Evolutionary conservation across 2,888 invertebrate species (phyloP), one percentile per base, ranked within the genome.

Genomic region (Hololepta plana): DNA sequence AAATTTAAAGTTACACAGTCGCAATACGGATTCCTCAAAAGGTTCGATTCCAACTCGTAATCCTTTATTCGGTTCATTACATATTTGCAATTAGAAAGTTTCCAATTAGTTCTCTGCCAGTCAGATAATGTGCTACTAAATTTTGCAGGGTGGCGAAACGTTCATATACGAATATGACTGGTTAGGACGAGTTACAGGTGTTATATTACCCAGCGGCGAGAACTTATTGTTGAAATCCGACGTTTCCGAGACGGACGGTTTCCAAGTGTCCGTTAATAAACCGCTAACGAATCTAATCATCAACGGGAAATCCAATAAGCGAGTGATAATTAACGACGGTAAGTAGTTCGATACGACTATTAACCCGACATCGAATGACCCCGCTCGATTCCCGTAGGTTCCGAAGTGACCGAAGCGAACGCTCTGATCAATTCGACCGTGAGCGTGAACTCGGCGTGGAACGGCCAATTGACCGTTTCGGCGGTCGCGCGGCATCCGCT

Each of bases 81-180:
- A n/a, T n/a, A n/a, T n/a, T n/a, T n/a, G n/a, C n/a, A n/a, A n/a
- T n/a, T n/a, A n/a, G n/a, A n/a, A n/a, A n/a, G n/a, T n/a, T n/a
- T n/a, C n/a, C n/a, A n/a, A n/a, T n/a, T n/a, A n/a, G n/a, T n/a
- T n/a, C n/a, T n/a, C n/a, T n/a, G n/a, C n/a, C n/a, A n/a, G n/a
- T n/a, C n/a, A n/a, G n/a, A n/a, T n/a, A n/a, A n/a, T n/a, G n/a
- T n/a, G n/a, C n/a, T n/a, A n/a, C n/a, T n/a, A n/a, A n/a, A n/a
- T n/a, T n/a, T n/a, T n/a, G n/a, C 45, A 74, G 74, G 80, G 80
- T 34, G 77, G 79, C 12, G 81, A 84, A 45, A 81, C 87, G 0
- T 85, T 77, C 37, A 79, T 88, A 40, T 93, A 91, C 54, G 76
- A 81, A 44, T 93, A 91, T 45, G 88, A 93, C 45, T 72, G 75